phyloP scores from a whole-genome alignment of 2,888 invertebrate genomes.

The Harpalus rubripes region DNA sequence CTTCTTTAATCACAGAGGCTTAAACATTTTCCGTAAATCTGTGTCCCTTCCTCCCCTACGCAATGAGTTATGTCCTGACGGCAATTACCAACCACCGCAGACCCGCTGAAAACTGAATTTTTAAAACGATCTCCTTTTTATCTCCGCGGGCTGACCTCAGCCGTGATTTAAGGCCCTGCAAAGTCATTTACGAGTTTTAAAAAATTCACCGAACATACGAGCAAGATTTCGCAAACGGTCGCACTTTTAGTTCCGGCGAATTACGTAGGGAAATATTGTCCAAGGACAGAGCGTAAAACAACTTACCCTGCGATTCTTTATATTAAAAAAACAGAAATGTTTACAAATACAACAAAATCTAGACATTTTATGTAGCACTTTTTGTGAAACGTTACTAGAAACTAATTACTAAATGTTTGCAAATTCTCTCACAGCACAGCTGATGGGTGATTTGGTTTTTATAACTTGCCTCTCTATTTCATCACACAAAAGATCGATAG shows the following conservation, averaged over 20 bases:
- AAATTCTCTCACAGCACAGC: too few species aligned
- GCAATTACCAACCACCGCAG: slow-evolving; percentile 43
- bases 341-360: too few species aligned
- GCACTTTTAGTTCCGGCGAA: slow-evolving; percentile 65
- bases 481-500: too few species aligned
- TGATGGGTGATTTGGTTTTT: too few species aligned
- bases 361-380: too few species aligned
- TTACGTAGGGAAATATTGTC: slow-evolving; percentile 64
- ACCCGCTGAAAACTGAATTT: slow-evolving; percentile 64
- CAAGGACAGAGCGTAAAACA: background rate
- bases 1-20: background rate
- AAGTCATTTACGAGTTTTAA: slow-evolving; percentile 66
- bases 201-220: slow-evolving; percentile 65
- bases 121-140: slow-evolving; percentile 62
- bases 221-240: slow-evolving; percentile 65
- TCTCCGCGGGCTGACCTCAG: slow-evolving; percentile 61
- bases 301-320: background rate
- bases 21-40: background rate
- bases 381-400: too few species aligned
- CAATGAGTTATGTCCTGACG: slow-evolving; percentile 48
- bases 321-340: too few species aligned
- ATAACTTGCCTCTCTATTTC: too few species aligned
- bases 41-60: slow-evolving; percentile 18
- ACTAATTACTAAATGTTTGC: too few species aligned
- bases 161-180: slow-evolving; percentile 63